phyloP scores from a whole-genome alignment of 2,113 vertebrate genomes.

The Poeciliopsis turrubarensis region DNA sequence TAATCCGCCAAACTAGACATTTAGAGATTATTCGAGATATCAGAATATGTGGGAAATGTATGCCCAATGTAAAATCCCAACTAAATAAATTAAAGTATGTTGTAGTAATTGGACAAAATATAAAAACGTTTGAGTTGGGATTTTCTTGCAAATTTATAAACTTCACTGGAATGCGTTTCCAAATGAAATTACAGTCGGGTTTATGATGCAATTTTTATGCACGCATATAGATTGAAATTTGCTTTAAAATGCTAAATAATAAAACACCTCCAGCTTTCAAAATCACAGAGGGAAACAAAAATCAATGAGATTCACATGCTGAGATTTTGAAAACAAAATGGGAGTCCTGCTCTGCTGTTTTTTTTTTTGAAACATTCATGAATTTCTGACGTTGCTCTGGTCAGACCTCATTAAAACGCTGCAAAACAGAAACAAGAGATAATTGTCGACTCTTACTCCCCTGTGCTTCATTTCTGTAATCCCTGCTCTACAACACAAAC shows the following conservation, averaged over 20 bases:
- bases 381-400: slow-evolving; percentile 56
- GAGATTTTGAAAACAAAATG: slow-evolving; percentile 65
- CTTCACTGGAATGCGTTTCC: slow-evolving; percentile 10
- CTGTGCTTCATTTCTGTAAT: slow-evolving; percentile 48
- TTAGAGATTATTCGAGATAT: neutral
- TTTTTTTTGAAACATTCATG: slow-evolving; percentile 57
- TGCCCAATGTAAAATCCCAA: neutral
- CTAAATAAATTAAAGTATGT: too few relatives aligned
- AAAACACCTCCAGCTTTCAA: slow-evolving; percentile 12
- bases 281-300: slow-evolving; percentile 44
- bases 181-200: slow-evolving; percentile 18
- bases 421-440: slow-evolving; percentile 74
- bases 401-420: slow-evolving; percentile 73
- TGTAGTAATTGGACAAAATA: too few relatives aligned
- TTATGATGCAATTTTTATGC: neutral
- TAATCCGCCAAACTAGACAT: neutral
- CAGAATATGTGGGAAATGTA: neutral
- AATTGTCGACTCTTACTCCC: slow-evolving; percentile 58
- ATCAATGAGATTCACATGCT: slow-evolving; percentile 43
- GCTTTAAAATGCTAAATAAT: slow-evolving; percentile 33
- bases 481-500: slow-evolving; percentile 5
- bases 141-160: neutral
- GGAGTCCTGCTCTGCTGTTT: slow-evolving; percentile 53
- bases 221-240: slow-evolving; percentile 14
- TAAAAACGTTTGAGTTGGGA: too few relatives aligned